These are phyloP conservation scores for Prosopocoilus inquinatus DNA, from an alignment of 2,888 invertebrate species.

Conservation along the genomic window DNA sequence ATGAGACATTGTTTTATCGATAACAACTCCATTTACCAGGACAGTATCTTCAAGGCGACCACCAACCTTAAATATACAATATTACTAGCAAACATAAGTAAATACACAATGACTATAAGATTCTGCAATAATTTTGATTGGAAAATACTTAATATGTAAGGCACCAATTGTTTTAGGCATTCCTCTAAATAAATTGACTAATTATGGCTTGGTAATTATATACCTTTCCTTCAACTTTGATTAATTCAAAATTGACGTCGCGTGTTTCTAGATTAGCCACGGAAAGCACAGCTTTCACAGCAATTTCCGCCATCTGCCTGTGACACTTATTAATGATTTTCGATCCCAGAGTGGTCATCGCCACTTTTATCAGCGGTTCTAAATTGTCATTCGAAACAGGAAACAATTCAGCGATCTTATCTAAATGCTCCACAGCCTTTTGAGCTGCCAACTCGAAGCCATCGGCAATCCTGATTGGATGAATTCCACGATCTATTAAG, in stretches of 20 bases:
- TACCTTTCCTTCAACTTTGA: slow-evolving; percentile 96
- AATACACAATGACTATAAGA: slow-evolving; percentile 4
- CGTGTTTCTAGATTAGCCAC: slow-evolving; percentile 92
- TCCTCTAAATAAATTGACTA: too few relatives aligned
- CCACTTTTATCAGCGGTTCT: slow-evolving; percentile 89
- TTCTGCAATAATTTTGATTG: not conserved
- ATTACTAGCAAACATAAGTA: not conserved
- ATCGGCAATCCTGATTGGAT: slow-evolving; percentile 98
- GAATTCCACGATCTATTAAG: slow-evolving; percentile 93
- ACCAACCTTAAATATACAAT: slow-evolving; percentile 53
- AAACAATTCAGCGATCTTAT: slow-evolving; percentile 85
- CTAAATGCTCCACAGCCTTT: slow-evolving; percentile 80
- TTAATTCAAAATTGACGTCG: slow-evolving; percentile 98
- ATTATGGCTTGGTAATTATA: slow-evolving; percentile 7
- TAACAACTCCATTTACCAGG: slow-evolving; percentile 93
- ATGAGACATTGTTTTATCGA: slow-evolving; percentile 99
- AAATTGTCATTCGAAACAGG: slow-evolving; percentile 79
- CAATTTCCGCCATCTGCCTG: slow-evolving; percentile 97
- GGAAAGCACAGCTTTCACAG: slow-evolving; percentile 93
- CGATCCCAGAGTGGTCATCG: slow-evolving; percentile 97
- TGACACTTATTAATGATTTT: slow-evolving; percentile 98
- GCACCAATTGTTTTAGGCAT: too few relatives aligned
- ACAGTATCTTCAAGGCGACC: slow-evolving; percentile 96
- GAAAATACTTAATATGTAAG: too few relatives aligned
- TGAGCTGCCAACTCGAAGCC: slow-evolving; percentile 97